Conservation (phyloP, 2,888 invertebrate species). For the Cantharis nigra region DNA sequence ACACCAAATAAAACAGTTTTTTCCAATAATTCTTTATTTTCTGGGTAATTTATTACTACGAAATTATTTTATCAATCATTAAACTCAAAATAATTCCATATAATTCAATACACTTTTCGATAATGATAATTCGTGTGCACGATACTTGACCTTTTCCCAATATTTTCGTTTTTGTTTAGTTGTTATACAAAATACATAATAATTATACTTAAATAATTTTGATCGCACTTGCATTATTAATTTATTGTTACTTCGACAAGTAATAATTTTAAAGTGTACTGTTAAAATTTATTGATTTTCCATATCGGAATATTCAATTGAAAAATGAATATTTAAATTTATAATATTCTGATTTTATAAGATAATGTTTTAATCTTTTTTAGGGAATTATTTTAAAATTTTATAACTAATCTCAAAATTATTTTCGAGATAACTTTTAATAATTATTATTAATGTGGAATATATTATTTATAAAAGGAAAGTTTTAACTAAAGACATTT, state of each 20-base stretch:
- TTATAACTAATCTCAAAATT: background rate
- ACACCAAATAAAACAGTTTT: constrained; percentile 12
- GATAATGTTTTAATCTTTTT: background rate
- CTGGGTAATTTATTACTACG: background rate
- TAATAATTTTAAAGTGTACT: background rate
- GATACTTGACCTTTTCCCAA: background rate
- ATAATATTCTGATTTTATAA: background rate
- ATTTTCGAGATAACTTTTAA: background rate
- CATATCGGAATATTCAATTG: background rate
- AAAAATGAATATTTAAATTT: background rate
- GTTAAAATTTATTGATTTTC: background rate
- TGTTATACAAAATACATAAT: background rate
- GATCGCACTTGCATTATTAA: background rate
- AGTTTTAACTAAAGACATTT: background rate
- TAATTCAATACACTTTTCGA: background rate
- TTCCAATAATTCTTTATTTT: background rate
- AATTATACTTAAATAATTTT: background rate
- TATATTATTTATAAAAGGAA: background rate
- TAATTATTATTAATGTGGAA: background rate
- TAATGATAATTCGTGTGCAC: background rate
- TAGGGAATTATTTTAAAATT: background rate
- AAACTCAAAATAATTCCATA: background rate
- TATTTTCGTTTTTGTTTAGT: background rate
- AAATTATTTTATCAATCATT: background rate
- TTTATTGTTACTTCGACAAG: background rate